Evolutionary conservation across 2,888 invertebrate species (phyloP), one percentile per base, ranked within the genome.

Genomic region (Epirrita christyi): DNA sequence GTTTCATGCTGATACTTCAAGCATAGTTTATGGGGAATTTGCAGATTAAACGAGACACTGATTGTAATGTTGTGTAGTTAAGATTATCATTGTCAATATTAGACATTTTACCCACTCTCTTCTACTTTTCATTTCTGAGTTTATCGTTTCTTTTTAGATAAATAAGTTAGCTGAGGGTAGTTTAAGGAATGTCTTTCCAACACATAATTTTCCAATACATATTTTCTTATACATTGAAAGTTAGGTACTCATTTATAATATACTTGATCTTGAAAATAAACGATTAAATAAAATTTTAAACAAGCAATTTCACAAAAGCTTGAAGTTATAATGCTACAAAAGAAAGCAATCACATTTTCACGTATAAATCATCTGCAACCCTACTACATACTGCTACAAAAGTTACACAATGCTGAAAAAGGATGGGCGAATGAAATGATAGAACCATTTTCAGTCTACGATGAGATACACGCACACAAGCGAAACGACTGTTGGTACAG

Each of bases 1-100:
- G 89, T 88, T 91, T 90, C 88, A 83, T 84, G 85, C 87, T 88
- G 88, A 88, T 90, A 89, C 87, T 88, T 84, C 80, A 76, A 67
- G 76, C 72, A 74, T 67, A 85, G 85, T 65, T 59, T 43, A 68
- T 50, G 13, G 14, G 27, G 55, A 64, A 58, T 56, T 48, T 37
- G 27, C 38, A 55, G 61, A 67, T 28, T 37, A 38, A 46, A 44
- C 14, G 5, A n/a, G 6, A 36, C 36, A 32, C 8, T 36, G 0
- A n/a, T n/a, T 37, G 37, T 0, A 8, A 8, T 7, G 7, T 32
- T 32, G 32, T 7, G 7, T 32, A 7, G 32, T 32, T 5, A 32
- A 7, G 9, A 7, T 32, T 32, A 0, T 8, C 7, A 8, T 32
- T 9, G 32, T 32, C 9, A 9, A 7, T 32, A 9, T 32, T 32